Percentiles rank a stretch among this genome's conserved stretches.
phyloP scores from a whole-genome alignment of 2,888 invertebrate species.

The Tinea trinotella region DNA sequence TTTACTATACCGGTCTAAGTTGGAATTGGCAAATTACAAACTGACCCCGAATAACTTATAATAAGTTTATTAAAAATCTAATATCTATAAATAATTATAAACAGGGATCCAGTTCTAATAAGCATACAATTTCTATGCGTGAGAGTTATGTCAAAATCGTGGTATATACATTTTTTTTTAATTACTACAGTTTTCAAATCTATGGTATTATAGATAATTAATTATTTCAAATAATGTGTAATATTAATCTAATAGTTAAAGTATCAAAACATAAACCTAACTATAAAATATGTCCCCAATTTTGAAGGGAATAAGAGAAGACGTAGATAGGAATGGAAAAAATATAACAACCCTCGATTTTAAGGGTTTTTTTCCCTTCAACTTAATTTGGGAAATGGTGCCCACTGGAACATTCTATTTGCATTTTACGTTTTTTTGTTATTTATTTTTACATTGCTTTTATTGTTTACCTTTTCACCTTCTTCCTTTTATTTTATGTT shows the following conservation, averaged over 20 bases:
- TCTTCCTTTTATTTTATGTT: neutral
- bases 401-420: conserved; percentile 4
- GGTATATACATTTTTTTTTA: too few species aligned
- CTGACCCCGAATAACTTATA: too few species aligned
- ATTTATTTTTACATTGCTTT: conserved; percentile 4
- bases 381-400: conserved; percentile 13
- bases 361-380: conserved; percentile 3
- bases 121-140: too few species aligned
- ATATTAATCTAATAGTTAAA: conserved; percentile 25
- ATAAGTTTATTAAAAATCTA: too few species aligned
- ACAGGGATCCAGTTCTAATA: too few species aligned
- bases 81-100: too few species aligned
- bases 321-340: conserved; percentile 42
- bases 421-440: neutral
- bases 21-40: too few species aligned
- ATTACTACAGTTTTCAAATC: too few species aligned
- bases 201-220: too few species aligned
- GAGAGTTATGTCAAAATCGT: too few species aligned
- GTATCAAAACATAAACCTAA: conserved; percentile 36
- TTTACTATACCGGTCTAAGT: too few species aligned
- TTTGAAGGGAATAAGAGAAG: conserved; percentile 62
- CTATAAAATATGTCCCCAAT: conserved; percentile 46
- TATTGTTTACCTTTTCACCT: neutral
- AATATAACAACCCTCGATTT: conserved; percentile 47
- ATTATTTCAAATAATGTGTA: too few species aligned